phyloP scores from a whole-genome alignment of 30 jellyfish, hydroid and myxozoan species.

The Catostylus mosaicus region DNA sequence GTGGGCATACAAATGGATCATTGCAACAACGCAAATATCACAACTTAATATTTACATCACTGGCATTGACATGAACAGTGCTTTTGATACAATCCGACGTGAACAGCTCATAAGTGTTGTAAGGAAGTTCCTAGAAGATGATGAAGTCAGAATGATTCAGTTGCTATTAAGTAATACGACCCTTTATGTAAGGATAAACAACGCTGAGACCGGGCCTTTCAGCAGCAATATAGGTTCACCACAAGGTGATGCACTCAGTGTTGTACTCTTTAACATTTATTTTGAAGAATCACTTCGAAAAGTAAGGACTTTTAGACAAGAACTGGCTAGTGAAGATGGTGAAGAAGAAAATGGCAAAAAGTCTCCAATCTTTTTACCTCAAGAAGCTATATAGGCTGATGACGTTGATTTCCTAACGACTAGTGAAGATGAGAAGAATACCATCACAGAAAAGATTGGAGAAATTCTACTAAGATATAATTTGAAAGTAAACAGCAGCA shows the following conservation, averaged over 20 bases:
- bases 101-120: conserved; percentile 38
- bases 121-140: conserved; percentile 47
- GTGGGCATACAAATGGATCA: conserved; percentile 69
- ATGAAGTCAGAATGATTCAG: conserved; percentile 58
- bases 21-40: conserved; percentile 45
- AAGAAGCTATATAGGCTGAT: conserved; percentile 47
- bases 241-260: conserved; percentile 63
- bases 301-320: conserved; percentile 23
- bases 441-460: conserved; percentile 37
- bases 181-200: conserved; percentile 38
- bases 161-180: conserved; percentile 43
- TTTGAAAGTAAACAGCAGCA: conserved; percentile 48
- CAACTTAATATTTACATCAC: conserved; percentile 37
- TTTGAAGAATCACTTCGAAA: conserved; percentile 50
- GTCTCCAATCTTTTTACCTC: conserved; percentile 18
- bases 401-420: conserved; percentile 43
- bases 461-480: conserved; percentile 43
- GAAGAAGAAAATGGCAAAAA: conserved; percentile 17
- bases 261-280: conserved; percentile 14
- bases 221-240: conserved; percentile 54
- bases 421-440: conserved; percentile 35
- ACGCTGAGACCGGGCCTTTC: conserved; percentile 42
- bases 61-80: conserved; percentile 60
- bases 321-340: conserved; percentile 6
- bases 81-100: conserved; percentile 65